These are phyloP conservation scores for Odontocerum albicorne DNA, from an alignment of 2,888 invertebrate species.

Conservation along the genomic window DNA sequence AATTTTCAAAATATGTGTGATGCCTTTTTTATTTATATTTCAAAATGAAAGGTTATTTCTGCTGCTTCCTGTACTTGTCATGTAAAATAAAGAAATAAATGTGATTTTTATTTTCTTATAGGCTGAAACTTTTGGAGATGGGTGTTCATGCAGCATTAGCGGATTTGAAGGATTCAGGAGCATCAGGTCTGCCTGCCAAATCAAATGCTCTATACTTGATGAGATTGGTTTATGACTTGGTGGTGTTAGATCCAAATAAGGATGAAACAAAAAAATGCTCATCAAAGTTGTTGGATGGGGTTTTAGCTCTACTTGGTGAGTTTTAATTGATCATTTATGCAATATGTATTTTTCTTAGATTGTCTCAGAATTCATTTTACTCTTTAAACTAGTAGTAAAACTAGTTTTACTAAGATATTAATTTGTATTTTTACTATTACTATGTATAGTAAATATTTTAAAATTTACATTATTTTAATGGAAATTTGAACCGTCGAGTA, in stretches of 20 bases:
- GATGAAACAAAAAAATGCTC: constrained; percentile 55
- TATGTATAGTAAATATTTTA: no score
- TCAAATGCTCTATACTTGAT: constrained; percentile 59
- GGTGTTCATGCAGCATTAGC: constrained; percentile 59
- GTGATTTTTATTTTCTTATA: constrained; percentile 6
- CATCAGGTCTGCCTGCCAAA: constrained; percentile 41
- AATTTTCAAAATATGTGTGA: no score
- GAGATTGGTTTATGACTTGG: constrained; percentile 59
- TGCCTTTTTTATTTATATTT: no score
- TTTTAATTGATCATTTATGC: no score
- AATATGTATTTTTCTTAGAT: neutral
- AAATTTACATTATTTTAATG: no score
- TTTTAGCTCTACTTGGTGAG: constrained; percentile 49
- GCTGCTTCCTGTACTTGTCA: no score
- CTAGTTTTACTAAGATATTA: neutral
- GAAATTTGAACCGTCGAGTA: no score
- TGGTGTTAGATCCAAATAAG: constrained; percentile 56
- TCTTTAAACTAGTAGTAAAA: neutral
- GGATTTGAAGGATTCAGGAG: constrained; percentile 58
- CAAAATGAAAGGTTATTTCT: no score
- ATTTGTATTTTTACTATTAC: no score
- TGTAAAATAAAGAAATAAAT: no score
- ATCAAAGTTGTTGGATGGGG: constrained; percentile 57
- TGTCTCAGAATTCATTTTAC: neutral
- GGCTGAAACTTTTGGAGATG: constrained; percentile 59